A percentile compares a stretch with the other conserved stretches of the same genome.
Evolutionary conservation across 2,113 vertebrate genomes (phyloP).

Genomic region (Campylomormyrus numenius): DNA sequence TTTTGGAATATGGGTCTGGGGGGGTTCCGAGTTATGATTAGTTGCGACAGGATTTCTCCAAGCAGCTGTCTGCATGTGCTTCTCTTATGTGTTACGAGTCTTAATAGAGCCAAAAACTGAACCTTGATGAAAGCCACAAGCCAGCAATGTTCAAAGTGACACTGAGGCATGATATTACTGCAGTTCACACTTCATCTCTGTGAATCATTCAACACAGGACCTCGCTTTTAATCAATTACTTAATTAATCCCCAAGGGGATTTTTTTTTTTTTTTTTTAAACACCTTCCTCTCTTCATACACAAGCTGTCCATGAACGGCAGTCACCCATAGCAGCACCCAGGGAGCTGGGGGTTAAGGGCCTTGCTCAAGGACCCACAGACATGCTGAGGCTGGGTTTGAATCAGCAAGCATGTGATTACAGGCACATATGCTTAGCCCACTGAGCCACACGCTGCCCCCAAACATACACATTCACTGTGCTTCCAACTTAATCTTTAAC

Average conservation of each 20-base stretch:
- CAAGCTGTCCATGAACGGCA: too few relatives aligned
- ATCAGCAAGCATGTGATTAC: too few relatives aligned
- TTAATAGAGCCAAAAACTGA: not conserved
- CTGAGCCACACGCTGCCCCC: too few relatives aligned
- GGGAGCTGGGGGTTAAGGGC: too few relatives aligned
- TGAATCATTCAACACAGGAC: not conserved
- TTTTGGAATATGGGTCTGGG: not conserved
- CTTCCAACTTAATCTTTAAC: not conserved
- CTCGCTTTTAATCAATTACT: not conserved
- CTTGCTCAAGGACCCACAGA: too few relatives aligned
- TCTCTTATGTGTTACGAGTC: not conserved
- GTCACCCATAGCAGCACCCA: too few relatives aligned
- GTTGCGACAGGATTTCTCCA: not conserved
- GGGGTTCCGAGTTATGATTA: not conserved
- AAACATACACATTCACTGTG: not conserved
- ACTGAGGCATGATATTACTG: not conserved
- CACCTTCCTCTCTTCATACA: too few relatives aligned
- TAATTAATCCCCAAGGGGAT: too few relatives aligned
- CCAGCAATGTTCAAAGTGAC: too few relatives aligned
- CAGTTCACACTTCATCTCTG: not conserved
- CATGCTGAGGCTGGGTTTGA: too few relatives aligned
- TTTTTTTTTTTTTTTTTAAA: too few relatives aligned
- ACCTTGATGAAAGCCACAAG: not conserved
- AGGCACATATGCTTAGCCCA: too few relatives aligned
- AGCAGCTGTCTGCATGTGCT: not conserved